Evolutionary conservation across 1,140 invertebrate species (phyloP), one percentile per base, ranked within the genome.

Genomic region (Schlechtendalia chinensis): DNA sequence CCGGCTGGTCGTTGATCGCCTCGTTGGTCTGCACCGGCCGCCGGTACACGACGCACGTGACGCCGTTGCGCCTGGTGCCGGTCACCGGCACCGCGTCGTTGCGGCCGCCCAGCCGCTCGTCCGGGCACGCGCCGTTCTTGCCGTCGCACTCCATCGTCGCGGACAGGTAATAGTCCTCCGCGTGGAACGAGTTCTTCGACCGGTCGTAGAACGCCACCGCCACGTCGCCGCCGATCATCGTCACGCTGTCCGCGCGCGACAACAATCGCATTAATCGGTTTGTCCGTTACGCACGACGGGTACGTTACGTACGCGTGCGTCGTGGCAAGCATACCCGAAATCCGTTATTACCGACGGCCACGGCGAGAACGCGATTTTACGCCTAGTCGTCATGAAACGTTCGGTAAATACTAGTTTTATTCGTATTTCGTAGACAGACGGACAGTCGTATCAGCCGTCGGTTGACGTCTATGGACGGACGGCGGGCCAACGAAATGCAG

Each of bases 101-200:
- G 77, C 89, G 89, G 0, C 93, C 94, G 0, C 94, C 93, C 0
- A 96, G 87, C 39, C 92, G 87, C 56, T 90, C 89, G 84, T 96
- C 95, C 0, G 94, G 93, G 84, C 95, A 97, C 6, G 95, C 93
- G 0, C 95, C 95, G 19, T 88, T 88, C 80, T 90, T 90, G 0
- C 94, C 92, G 84, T 93, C 92, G 83, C 93, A 93, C 84, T 96
- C 94, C 10, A 92, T 89, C n/a, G 91, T 88, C 63, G 92, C 91
- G 0, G 92, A 93, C 84, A 96, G 91, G 82, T 91, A 94, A 85
- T 96, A 96, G 86, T 96, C 95, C 12, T 91, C 90, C 5, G 92
- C 94, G 45, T 90, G 88, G 81, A 93, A 95, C 27, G 90, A 89
- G 14, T 90, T 89, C 12, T 86, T 89, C 47, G 87, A 90, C 27